Evolutionary conservation across 2,888 invertebrate genomes (phyloP).

Genomic region (Rhogogaster chlorosoma): DNA sequence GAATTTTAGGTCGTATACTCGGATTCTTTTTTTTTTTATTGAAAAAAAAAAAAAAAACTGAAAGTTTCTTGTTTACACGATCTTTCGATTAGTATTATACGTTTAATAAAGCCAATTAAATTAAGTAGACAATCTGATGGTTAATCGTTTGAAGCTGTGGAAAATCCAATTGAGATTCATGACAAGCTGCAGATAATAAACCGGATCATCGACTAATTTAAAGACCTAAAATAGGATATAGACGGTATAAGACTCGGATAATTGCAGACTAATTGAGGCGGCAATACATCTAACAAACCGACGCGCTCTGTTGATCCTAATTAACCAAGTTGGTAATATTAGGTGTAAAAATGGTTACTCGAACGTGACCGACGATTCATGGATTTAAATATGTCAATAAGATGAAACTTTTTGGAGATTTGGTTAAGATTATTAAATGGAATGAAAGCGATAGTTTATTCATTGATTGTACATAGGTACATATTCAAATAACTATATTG

Average conservation of each 20-base stretch:
- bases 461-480: too few species aligned
- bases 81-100: neutral
- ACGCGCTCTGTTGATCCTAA: neutral
- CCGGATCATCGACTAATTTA: neutral
- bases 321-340: neutral
- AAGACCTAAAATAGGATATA: neutral
- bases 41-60: neutral
- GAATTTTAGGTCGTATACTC: neutral
- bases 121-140: neutral
- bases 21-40: neutral
- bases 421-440: neutral
- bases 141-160: neutral
- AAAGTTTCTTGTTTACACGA: neutral
- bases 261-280: neutral
- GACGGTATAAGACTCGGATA: neutral
- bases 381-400: neutral
- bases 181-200: neutral
- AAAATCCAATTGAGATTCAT: neutral
- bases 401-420: neutral
- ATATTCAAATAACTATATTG: neutral
- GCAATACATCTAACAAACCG: neutral
- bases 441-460: too few species aligned
- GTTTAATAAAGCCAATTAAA: neutral
- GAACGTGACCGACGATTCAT: neutral
- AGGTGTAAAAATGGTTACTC: neutral